phyloP scores from a whole-genome alignment of 1,140 invertebrate species.

The Penaeus chinensis region DNA sequence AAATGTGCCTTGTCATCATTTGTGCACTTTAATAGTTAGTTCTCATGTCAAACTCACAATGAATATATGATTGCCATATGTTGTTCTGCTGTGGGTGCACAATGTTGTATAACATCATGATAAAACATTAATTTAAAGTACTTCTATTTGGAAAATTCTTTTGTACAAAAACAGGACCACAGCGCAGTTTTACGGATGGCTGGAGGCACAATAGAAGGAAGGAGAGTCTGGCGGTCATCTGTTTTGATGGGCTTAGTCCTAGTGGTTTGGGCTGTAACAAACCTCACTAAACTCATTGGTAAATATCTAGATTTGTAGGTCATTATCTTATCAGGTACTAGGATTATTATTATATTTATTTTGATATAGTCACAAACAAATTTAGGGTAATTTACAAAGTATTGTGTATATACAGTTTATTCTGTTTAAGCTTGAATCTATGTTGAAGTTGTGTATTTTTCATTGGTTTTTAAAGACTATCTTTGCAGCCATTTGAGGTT shows the following conservation, averaged over 20 bases:
- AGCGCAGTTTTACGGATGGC: constrained; percentile 53
- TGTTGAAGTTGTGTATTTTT: too few relatives aligned
- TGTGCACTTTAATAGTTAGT: too few relatives aligned
- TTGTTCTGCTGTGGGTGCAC: too few relatives aligned
- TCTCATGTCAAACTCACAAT: too few relatives aligned
- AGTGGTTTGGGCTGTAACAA: constrained; percentile 43
- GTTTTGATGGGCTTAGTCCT: constrained; percentile 34
- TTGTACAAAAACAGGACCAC: constrained; percentile 24
- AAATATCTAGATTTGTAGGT: background rate
- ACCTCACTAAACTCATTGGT: constrained; percentile 41
- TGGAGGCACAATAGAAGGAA: constrained; percentile 47
- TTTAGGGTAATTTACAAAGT: too few relatives aligned
- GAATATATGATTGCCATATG: background rate
- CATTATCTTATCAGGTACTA: background rate
- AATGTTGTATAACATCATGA: too few relatives aligned
- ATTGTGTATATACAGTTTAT: too few relatives aligned
- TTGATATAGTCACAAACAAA: too few relatives aligned
- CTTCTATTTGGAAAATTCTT: background rate
- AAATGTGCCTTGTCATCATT: too few relatives aligned
- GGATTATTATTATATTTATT: background rate
- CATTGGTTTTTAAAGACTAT: too few relatives aligned
- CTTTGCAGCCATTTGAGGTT: too few relatives aligned
- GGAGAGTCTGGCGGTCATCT: constrained; percentile 43
- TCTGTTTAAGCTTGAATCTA: too few relatives aligned
- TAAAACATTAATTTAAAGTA: background rate